Percentiles rank a stretch among this genome's conserved stretches.
phyloP scores from a whole-genome alignment of 2,797 vertebrate genomes.

The Babyrousa celebensis region DNA sequence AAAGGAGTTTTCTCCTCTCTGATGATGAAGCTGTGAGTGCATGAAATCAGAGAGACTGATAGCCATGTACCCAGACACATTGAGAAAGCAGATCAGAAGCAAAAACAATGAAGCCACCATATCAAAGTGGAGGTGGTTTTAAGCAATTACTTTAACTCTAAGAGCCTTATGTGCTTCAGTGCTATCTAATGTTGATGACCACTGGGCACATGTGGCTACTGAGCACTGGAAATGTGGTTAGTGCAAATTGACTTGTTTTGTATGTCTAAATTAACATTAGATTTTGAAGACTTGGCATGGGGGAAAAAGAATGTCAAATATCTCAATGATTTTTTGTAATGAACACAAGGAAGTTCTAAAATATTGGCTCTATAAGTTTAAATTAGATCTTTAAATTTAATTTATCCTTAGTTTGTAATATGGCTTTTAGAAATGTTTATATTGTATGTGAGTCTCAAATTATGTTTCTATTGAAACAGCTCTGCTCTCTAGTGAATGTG shows the following conservation, averaged over 20 bases:
- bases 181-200: background rate
- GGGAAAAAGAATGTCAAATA: constrained; percentile 19
- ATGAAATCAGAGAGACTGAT: background rate
- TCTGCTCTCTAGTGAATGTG: background rate
- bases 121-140: background rate
- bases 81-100: background rate
- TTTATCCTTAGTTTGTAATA: background rate
- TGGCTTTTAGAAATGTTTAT: constrained; percentile 20
- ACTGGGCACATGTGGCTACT: background rate
- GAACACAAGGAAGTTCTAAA: background rate
- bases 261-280: background rate
- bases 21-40: background rate
- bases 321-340: constrained; percentile 9
- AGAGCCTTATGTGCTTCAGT: background rate
- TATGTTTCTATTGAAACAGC: background rate
- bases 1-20: background rate
- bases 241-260: constrained; percentile 16
- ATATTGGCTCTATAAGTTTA: background rate
- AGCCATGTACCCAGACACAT: background rate
- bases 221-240: background rate
- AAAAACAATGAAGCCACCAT: background rate
- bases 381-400: constrained; percentile 15
- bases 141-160: background rate
- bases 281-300: background rate
- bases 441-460: background rate